phyloP scores from a whole-genome alignment of 2,888 invertebrate genomes.

The Malthinus flaveolus region DNA sequence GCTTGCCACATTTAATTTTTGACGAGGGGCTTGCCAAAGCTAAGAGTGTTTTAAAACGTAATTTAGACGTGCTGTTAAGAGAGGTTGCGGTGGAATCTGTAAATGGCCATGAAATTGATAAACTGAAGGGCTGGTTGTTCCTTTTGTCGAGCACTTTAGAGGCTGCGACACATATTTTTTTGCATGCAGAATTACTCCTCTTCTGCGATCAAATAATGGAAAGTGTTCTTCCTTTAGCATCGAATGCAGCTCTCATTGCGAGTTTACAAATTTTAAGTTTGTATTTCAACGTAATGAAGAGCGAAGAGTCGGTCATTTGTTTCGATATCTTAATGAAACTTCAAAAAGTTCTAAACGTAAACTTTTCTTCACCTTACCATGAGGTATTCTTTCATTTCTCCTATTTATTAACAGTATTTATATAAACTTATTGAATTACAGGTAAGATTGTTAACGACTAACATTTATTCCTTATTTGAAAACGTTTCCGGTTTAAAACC shows the following conservation, averaged over 20 bases:
- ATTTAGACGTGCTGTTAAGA: constrained; percentile 34
- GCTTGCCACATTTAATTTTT: constrained; percentile 60
- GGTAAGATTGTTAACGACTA: constrained; percentile 72
- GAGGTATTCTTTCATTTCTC: constrained; percentile 54
- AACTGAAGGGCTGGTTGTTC: constrained; percentile 52
- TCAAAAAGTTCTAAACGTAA: constrained; percentile 60
- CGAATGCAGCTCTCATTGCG: constrained; percentile 55
- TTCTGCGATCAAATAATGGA: constrained; percentile 55
- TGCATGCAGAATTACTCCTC: neutral
- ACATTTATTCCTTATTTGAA: constrained; percentile 73
- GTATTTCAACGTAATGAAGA: constrained; percentile 57
- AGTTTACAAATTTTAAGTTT: constrained; percentile 61
- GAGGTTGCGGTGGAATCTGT: constrained; percentile 30
- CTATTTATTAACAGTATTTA: constrained; percentile 13
- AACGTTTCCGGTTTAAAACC: constrained; percentile 58
- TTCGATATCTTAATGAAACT: constrained; percentile 56
- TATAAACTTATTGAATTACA: constrained; percentile 39
- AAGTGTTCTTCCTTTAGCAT: constrained; percentile 55
- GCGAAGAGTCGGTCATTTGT: constrained; percentile 53
- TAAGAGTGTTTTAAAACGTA: constrained; percentile 40
- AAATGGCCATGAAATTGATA: constrained; percentile 40
- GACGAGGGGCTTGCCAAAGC: constrained; percentile 10
- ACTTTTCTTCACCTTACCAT: constrained; percentile 71
- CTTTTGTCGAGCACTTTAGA: constrained; percentile 63
- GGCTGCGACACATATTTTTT: constrained; percentile 59